Evolutionary conservation across 64 coral and sea anemone species (phyloP).

Genomic region (Pocillopora verrucosa): DNA sequence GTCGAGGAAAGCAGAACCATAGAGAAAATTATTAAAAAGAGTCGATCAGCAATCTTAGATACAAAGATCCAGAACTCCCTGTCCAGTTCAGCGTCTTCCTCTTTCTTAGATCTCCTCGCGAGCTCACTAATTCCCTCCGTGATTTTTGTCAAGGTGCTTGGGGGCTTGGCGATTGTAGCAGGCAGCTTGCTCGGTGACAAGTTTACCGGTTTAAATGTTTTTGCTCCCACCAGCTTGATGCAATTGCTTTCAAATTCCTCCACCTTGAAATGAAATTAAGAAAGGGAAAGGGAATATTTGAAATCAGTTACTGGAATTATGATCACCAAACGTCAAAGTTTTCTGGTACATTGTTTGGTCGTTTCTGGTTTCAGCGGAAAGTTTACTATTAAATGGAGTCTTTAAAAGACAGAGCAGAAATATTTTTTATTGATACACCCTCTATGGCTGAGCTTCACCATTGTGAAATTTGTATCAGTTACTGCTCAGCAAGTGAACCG

Average conservation of each 20-base stretch:
- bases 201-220: slow-evolving; percentile 24
- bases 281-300: neutral
- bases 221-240: slow-evolving; percentile 35
- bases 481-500: no score
- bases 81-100: slow-evolving; percentile 21
- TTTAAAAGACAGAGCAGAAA: no score
- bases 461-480: no score
- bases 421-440: no score
- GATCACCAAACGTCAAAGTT: neutral
- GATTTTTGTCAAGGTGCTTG: slow-evolving; percentile 15
- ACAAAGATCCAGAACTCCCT: slow-evolving; percentile 54
- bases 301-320: neutral
- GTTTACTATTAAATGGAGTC: no score
- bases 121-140: slow-evolving; percentile 51
- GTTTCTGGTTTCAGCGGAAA: no score
- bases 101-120: neutral
- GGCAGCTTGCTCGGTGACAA: neutral
- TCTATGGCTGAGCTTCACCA: no score
- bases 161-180: neutral
- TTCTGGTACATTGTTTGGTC: neutral
- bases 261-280: neutral
- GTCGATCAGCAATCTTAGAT: slow-evolving; percentile 38
- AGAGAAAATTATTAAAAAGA: slow-evolving; percentile 52
- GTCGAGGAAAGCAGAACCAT: slow-evolving; percentile 25
- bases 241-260: slow-evolving; percentile 23